Conservation (phyloP, 2,888 invertebrate genomes). For the Hydrotaea diabolus region DNA sequence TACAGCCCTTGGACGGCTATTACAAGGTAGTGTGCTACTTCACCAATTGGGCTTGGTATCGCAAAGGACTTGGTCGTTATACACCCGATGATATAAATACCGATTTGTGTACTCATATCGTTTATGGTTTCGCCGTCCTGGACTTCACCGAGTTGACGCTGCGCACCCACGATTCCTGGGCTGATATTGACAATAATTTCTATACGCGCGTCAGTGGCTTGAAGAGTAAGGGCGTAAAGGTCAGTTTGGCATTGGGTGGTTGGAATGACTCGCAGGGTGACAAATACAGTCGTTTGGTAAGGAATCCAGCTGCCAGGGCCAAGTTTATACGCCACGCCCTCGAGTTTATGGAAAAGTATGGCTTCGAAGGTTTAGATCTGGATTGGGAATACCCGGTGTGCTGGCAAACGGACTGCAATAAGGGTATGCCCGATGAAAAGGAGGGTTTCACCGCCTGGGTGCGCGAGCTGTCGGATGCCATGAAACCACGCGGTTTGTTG, state of each 20-base stretch:
- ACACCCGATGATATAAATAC: slow-evolving; percentile 93
- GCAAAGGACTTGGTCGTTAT: slow-evolving; percentile 90
- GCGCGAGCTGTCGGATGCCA: slow-evolving; percentile 86
- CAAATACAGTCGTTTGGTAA: slow-evolving; percentile 92
- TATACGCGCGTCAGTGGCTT: slow-evolving; percentile 91
- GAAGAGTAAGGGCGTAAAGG: slow-evolving; percentile 90
- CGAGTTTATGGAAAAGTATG: slow-evolving; percentile 88
- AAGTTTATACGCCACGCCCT: slow-evolving; percentile 89
- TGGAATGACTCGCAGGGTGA: slow-evolving; percentile 97
- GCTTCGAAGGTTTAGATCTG: slow-evolving; percentile 95
- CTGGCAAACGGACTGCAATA: slow-evolving; percentile 90
- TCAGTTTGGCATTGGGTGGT: slow-evolving; percentile 94
- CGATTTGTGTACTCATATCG: slow-evolving; percentile 93
- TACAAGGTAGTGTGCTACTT: slow-evolving; percentile 94
- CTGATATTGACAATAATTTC: slow-evolving; percentile 93
- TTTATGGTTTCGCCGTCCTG: slow-evolving; percentile 96
- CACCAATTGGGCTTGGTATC: slow-evolving; percentile 97
- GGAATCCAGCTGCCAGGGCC: slow-evolving; percentile 86
- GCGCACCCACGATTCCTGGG: slow-evolving; percentile 94
- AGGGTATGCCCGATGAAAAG: slow-evolving; percentile 92
- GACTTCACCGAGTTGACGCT: slow-evolving; percentile 89
- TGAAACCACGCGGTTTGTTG: slow-evolving; percentile 86
- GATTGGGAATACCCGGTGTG: slow-evolving; percentile 95
- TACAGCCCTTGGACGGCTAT: slow-evolving; percentile 84
- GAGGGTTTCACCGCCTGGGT: slow-evolving; percentile 88